Percentiles rank a stretch among this genome's conserved stretches.
phyloP scores from a whole-genome alignment of 35 echinoderm and acorn worm species.

The Antedon bifida region DNA sequence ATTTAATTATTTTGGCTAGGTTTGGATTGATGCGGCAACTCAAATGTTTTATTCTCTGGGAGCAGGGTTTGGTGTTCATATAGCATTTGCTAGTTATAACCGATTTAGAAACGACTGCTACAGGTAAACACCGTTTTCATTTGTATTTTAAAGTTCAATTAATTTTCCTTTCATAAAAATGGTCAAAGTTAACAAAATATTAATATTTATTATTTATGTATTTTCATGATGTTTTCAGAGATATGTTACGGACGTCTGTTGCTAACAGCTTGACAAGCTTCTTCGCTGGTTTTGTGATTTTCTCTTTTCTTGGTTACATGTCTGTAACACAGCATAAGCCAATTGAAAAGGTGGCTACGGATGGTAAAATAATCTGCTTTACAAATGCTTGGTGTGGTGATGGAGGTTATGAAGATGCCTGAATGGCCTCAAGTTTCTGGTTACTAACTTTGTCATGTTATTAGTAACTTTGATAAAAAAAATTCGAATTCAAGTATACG shows the following conservation, averaged over 20 bases:
- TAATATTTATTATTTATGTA: not conserved
- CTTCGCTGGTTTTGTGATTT: conserved; percentile 24
- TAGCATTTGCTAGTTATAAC: conserved; percentile 69
- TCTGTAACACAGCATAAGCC: conserved; percentile 4
- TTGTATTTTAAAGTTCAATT: no score
- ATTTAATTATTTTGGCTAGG: conserved; percentile 4
- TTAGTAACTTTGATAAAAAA: no score
- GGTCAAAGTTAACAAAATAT: no score
- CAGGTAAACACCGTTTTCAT: conserved; percentile 41
- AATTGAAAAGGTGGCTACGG: not conserved
- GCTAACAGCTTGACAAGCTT: conserved; percentile 12
- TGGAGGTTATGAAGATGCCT: no score
- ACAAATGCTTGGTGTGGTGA: no score
- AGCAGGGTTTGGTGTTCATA: conserved; percentile 56
- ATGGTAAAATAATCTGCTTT: not conserved
- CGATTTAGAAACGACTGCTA: conserved; percentile 66
- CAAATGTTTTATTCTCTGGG: conserved; percentile 67
- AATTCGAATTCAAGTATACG: no score
- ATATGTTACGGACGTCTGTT: not conserved
- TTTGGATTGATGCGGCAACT: conserved; percentile 52
- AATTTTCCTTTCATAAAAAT: no score
- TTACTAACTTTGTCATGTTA: no score
- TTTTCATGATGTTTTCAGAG: not conserved
- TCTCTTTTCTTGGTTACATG: conserved; percentile 17
- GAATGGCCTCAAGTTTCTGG: no score